Evolutionary conservation across 2,888 invertebrate species (phyloP).

Genomic region (Ecdyonurus torrentis): DNA sequence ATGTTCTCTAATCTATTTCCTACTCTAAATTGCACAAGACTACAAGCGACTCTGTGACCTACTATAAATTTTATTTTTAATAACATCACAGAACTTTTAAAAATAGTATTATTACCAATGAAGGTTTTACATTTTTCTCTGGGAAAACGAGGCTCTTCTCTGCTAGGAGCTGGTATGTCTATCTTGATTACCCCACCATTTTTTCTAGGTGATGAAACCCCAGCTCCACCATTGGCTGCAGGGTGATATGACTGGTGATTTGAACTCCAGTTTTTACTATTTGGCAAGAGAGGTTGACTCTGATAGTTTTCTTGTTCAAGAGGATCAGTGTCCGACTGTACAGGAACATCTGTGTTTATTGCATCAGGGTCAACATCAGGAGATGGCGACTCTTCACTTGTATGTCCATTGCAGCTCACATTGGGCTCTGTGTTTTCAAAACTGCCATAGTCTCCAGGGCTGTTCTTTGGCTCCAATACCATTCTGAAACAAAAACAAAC

Average conservation of each 20-base stretch:
- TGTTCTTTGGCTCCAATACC: slow-evolving; percentile 44
- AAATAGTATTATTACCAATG: slow-evolving; percentile 27
- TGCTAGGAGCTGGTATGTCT: slow-evolving; percentile 43
- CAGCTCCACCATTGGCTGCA: slow-evolving; percentile 18
- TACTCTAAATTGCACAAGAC: not conserved
- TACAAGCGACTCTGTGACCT: too few relatives aligned
- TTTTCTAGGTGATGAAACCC: slow-evolving; percentile 25
- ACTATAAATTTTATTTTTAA: not conserved
- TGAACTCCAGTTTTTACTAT: too few relatives aligned
- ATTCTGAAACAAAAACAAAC: slow-evolving; percentile 30
- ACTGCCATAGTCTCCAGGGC: slow-evolving; percentile 42
- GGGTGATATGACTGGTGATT: slow-evolving; percentile 25
- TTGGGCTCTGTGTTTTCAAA: slow-evolving; percentile 28
- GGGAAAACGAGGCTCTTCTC: slow-evolving; percentile 62
- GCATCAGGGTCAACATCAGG: slow-evolving; percentile 16
- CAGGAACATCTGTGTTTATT: slow-evolving; percentile 11
- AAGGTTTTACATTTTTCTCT: slow-evolving; percentile 74
- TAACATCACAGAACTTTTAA: not conserved
- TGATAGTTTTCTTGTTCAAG: slow-evolving; percentile 18
- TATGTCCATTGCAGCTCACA: slow-evolving; percentile 3
- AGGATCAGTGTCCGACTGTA: slow-evolving; percentile 21
- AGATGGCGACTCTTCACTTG: slow-evolving; percentile 18
- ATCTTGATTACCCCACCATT: slow-evolving; percentile 42
- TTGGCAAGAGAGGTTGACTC: slow-evolving; percentile 19
- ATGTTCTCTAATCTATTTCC: not conserved